Evolutionary conservation across 2,797 vertebrate genomes (phyloP), one percentile per base, ranked within the genome.

Genomic region (Schizopygopsis pylzovi): DNA sequence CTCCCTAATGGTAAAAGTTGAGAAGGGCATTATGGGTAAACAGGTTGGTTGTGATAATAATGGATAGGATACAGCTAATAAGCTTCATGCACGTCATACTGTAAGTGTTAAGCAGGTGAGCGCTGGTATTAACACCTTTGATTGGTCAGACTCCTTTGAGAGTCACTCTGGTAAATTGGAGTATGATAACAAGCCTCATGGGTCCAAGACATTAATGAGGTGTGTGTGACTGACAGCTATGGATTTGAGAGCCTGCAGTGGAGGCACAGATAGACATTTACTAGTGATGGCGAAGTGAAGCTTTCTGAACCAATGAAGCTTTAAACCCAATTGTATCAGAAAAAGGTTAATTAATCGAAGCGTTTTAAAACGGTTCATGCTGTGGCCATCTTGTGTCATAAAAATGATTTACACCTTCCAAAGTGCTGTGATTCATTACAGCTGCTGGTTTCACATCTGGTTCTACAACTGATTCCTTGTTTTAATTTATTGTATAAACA

Each of bases 51-150:
- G 76, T 22, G 77, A 77, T 56, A 76, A 54, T 61, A 75, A 52
- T 61, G 16, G 39, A 81, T n/a, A 56, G 10, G n/a, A n/a, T 33
- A 1, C 49, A n/a, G 45, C 68, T 83, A 41, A 18, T 45, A 39
- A 45, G 56, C 47, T 28, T 61, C 16, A 75, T 45, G 43, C 4
- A 56, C 43, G 10, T 0, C 4, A 12, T 41, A 39, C 39, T 39
- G 39, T 59, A 9, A 72, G 65, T 82, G 77, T 25, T 84, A 63
- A 82, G 49, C 63, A 41, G 72, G 63, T 63, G 73, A 75, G 56
- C 7, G 18, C 39, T 81, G 61, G 16, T 87, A 45, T 85, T 59
- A 82, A 87, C 84, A 86, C 88, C 49, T 86, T 84, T 79, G 81
- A 87, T 89, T 75, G 77, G n/a, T 45, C 18, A 1, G 56, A 79